Evolutionary conservation across 2,888 invertebrate species (phyloP), one percentile per base, ranked within the genome.

Genomic region (Temnothorax unifasciatus): DNA sequence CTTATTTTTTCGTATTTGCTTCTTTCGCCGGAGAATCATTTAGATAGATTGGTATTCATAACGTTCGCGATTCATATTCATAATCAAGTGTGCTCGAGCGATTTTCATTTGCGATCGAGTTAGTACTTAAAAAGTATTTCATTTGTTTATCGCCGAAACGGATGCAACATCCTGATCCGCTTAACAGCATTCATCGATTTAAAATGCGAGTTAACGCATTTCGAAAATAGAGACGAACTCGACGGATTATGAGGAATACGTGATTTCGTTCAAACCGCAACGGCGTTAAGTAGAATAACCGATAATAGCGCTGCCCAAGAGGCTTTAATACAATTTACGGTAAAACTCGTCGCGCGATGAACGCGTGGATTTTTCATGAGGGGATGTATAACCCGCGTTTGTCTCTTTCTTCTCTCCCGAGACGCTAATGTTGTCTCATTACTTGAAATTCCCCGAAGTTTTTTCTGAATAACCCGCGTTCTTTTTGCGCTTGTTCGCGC

Each of bases 171-270:
- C 34, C 74, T 71, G 71, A 89, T 90, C 84, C 88, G 88, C 85
- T 89, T 90, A 90, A 68, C 71, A 38, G 50, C 75, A 75, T 82
- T 90, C 86, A 87, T 86, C 64, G 76, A 88, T 85, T 90, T 90
- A 87, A 90, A 89, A 89, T 90, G 83, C 79, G 75, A 83, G 87
- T 88, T 83, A 88, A 83, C 83, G 83, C 73, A 68, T 86, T 86
- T 75, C 57, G 68, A 82, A 69, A 69, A 71, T 75, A 61, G 75
- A 82, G 75, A 86, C 63, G 18, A 50, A 25, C 41, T 47, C 63
- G 47, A 41, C 18, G 75, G 63, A 85, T 83, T 73, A 73, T 57
- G 44, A 76, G 59, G n/a, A 81, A 81, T 69, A 52, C 79, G 68
- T 84, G 57, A 82, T 84, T 84, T 79, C 79, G 59, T 64, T 29